A percentile compares a stretch with the other conserved stretches of the same genome.
phyloP scores from a whole-genome alignment of 2,888 invertebrate species.

The Taphrorychus bicolor region DNA sequence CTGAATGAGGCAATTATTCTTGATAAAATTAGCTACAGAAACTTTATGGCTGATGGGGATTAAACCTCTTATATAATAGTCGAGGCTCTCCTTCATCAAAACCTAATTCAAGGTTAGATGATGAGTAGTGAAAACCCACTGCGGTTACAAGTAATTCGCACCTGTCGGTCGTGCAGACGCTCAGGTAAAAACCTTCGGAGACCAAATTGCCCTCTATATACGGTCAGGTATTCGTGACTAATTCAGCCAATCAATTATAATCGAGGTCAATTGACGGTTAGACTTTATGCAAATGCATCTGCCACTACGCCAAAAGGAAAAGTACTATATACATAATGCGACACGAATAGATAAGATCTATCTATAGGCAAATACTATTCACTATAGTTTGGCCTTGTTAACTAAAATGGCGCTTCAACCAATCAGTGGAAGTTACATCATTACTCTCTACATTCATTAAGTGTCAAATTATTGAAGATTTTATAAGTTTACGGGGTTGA shows the following conservation, averaged over 20 bases:
- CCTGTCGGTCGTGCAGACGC: neutral
- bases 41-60: too few species aligned
- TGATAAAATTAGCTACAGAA: too few species aligned
- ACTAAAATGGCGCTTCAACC: too few species aligned
- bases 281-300: neutral
- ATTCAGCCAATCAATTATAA: neutral
- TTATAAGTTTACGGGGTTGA: too few species aligned
- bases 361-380: too few species aligned
- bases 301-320: neutral
- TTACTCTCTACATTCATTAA: too few species aligned
- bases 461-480: too few species aligned
- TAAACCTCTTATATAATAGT: too few species aligned
- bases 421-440: too few species aligned
- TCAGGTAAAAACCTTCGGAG: neutral
- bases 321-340: neutral
- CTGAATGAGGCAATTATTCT: too few species aligned
- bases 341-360: too few species aligned
- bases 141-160: neutral
- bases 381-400: too few species aligned
- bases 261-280: neutral
- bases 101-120: neutral
- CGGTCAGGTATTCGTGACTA: neutral
- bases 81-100: neutral
- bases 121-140: neutral
- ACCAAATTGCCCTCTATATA: neutral